Base-by-base conservation (phyloP, 2,113 vertebrate genomes). In the Antechinus stuartii region DNA sequence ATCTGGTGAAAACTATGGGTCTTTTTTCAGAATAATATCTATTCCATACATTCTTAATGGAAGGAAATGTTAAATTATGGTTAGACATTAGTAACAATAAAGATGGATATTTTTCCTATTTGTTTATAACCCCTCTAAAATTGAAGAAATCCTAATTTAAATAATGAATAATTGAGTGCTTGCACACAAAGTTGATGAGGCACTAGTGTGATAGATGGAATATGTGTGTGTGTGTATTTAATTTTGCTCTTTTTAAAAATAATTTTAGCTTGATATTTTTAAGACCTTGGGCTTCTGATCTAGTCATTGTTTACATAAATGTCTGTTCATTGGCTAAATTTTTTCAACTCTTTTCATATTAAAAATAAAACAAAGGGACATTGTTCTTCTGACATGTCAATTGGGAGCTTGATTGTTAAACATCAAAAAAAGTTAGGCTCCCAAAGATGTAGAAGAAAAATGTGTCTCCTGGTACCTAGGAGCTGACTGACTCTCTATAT, bases 401-500 rank as follows among this genome's bases (percentile, higher is more conserved):
- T 30, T 16, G 14, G 30, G 30, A 68, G 50, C 76, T 94, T 89
- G 89, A 89, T 54, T 92, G 92, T 96, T 26, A 55, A 35, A 23
- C 19, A 53, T 23, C 14, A 22, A 27, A 35, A 23, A 24, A 35
- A 90, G 49, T 55, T 0, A 92, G 30, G 52, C 35, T 68, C 24
- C 89, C 52, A 94, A 50, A 95, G 61, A 57, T 4, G 10, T 57
- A 8, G 49, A 57, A 91, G 61, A 47, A 54, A 90, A 55, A 91
- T 24, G 27, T 53, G 25, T 2, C 0, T 23, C 49, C 91, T 94
- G 61, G 91, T 12, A 0, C 91, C 3, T 2, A 50, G 61, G 54
- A 23, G 54, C 84, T 47, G 89, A 49, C 89, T 96, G 97, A 96
- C 96, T 89, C 56, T 95, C 90, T 53, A 89, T 91, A 68, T 68